Evolutionary conservation across 2,888 invertebrate species (phyloP).

Genomic region (Synergus itoensis): DNA sequence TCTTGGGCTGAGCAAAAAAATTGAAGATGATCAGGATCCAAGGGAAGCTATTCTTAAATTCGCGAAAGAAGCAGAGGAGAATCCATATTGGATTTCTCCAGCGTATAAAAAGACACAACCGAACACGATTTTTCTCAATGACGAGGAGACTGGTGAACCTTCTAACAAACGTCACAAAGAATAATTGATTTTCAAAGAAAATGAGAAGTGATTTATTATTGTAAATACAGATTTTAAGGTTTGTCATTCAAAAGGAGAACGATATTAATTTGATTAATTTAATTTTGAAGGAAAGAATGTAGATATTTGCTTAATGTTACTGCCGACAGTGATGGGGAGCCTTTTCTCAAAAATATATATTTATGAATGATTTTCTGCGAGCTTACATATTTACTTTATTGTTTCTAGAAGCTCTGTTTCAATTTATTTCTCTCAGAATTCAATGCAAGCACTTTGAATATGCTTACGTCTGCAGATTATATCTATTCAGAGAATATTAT

Average conservation of each 20-base stretch:
- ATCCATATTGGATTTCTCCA: constrained; percentile 98
- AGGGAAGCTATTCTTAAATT: constrained; percentile 96
- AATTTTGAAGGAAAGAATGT: neutral
- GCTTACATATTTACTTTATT: too few relatives aligned
- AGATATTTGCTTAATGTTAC: neutral
- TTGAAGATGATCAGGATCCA: constrained; percentile 95
- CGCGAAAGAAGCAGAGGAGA: constrained; percentile 96
- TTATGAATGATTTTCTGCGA: too few relatives aligned
- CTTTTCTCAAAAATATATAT: neutral
- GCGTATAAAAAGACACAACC: constrained; percentile 95
- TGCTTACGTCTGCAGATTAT: too few relatives aligned
- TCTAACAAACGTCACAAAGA: constrained; percentile 80
- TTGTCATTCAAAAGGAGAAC: neutral
- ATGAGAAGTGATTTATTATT: neutral
- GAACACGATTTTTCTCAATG: constrained; percentile 85
- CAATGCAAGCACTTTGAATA: too few relatives aligned
- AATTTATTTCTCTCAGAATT: too few relatives aligned
- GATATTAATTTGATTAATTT: neutral
- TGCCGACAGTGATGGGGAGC: neutral
- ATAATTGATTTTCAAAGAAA: neutral
- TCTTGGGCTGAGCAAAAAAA: constrained; percentile 93
- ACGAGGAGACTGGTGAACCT: constrained; percentile 78
- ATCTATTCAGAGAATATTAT: too few relatives aligned
- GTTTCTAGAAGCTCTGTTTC: too few relatives aligned
- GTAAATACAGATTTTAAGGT: neutral